phyloP scores from a whole-genome alignment of 2,888 invertebrate genomes.

The Nemotelus nigrinus region DNA sequence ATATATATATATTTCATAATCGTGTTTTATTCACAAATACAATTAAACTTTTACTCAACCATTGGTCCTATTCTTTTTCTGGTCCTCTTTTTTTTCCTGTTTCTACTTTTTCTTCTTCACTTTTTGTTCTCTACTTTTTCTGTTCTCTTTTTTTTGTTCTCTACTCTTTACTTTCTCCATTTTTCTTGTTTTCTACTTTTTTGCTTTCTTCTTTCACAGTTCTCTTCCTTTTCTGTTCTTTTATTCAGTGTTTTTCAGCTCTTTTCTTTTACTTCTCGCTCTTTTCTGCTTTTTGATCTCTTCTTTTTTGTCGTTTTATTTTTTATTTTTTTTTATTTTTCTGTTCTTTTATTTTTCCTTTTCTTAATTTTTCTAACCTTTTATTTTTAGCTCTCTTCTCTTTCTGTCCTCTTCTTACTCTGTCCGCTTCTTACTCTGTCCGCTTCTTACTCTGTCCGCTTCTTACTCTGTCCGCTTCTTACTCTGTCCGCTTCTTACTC shows the following conservation, averaged over 20 bases:
- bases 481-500: not conserved
- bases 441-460: not conserved
- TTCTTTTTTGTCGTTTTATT: too few relatives aligned
- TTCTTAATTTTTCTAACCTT: not conserved
- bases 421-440: not conserved
- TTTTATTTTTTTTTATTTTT: too few relatives aligned
- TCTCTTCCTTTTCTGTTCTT: not conserved
- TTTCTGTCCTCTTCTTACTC: too few relatives aligned
- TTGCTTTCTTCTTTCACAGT: not conserved
- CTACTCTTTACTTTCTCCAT: not conserved
- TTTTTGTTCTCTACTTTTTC: not conserved
- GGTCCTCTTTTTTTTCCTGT: not conserved
- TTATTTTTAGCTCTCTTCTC: too few relatives aligned
- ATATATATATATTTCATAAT: too few relatives aligned
- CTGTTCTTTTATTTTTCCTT: too few relatives aligned
- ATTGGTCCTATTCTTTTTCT: too few relatives aligned
- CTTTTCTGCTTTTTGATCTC: not conserved
- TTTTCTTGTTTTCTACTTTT: not conserved
- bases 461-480: not conserved
- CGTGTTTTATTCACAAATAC: too few relatives aligned
- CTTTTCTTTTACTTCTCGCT: not conserved
- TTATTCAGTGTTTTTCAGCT: not conserved
- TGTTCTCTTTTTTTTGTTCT: not conserved
- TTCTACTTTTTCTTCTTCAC: not conserved
- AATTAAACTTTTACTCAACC: too few relatives aligned